phyloP scores from a whole-genome alignment of 2,797 vertebrate species.

The Coregonus sp. region DNA sequence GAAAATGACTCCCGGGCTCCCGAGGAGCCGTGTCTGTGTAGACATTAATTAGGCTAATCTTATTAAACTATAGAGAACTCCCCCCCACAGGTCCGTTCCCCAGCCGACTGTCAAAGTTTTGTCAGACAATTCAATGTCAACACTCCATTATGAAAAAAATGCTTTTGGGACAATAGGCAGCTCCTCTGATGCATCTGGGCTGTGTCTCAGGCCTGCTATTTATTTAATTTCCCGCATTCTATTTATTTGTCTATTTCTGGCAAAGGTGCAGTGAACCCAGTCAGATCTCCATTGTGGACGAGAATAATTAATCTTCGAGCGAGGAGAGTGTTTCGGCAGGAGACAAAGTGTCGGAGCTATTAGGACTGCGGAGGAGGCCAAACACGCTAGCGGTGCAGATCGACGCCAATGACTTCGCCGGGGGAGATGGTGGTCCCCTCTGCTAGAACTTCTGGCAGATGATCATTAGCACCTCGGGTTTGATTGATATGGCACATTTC shows the following conservation, averaged over 20 bases:
- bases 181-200: neutral
- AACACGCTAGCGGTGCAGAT: slow-evolving; percentile 56
- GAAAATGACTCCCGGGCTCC: slow-evolving; percentile 35
- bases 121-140: slow-evolving; percentile 10
- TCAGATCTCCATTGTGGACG: slow-evolving; percentile 44
- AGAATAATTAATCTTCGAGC: slow-evolving; percentile 54
- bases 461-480: slow-evolving; percentile 65
- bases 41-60: slow-evolving; percentile 51
- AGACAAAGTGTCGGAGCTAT: slow-evolving; percentile 64
- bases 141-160: neutral
- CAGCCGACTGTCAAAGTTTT: slow-evolving; percentile 22
- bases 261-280: slow-evolving; percentile 37
- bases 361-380: slow-evolving; percentile 62
- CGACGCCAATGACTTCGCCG: slow-evolving; percentile 64
- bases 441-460: slow-evolving; percentile 56
- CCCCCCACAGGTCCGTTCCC: slow-evolving; percentile 10
- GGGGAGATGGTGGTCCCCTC: slow-evolving; percentile 56
- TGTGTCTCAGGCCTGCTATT: slow-evolving; percentile 7
- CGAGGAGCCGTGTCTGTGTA: slow-evolving; percentile 19
- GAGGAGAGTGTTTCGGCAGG: slow-evolving; percentile 54
- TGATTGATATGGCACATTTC: slow-evolving; percentile 74
- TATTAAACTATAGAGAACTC: slow-evolving; percentile 35
- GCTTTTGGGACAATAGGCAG: neutral
- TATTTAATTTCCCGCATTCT: slow-evolving; percentile 37
- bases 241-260: slow-evolving; percentile 37